A percentile compares a stretch with the other conserved stretches of the same genome.
Evolutionary conservation across 2,113 vertebrate species (phyloP).

Genomic region (Sinocyclocheilus anshuiensis): DNA sequence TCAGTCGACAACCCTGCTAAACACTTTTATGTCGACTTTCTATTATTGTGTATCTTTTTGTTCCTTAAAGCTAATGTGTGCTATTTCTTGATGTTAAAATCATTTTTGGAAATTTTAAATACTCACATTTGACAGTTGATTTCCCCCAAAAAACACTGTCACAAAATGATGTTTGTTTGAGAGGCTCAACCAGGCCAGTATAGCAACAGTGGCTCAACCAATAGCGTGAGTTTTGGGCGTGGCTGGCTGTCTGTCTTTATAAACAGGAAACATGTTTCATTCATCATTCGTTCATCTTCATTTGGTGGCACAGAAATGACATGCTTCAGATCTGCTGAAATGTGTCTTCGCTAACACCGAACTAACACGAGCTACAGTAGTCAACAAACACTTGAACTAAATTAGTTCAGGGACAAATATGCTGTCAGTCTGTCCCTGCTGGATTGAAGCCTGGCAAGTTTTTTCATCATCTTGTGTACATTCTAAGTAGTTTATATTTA

Average conservation of each 20-base stretch:
- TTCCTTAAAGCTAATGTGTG: not conserved
- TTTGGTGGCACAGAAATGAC: not conserved
- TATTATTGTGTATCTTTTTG: no score
- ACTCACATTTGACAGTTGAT: not conserved
- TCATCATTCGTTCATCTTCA: not conserved
- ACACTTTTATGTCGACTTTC: not conserved
- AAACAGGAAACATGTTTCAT: not conserved
- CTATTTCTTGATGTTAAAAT: not conserved
- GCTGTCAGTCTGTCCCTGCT: not conserved
- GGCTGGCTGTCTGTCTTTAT: not conserved
- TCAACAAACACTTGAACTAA: not conserved
- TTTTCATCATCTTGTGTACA: not conserved
- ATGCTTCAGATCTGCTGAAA: not conserved
- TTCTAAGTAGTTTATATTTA: conserved; percentile 28
- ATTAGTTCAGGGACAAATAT: not conserved
- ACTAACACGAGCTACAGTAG: not conserved
- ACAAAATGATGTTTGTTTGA: not conserved
- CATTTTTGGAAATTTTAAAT: no score
- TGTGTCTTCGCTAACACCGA: not conserved
- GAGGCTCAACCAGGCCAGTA: not conserved
- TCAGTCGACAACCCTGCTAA: not conserved
- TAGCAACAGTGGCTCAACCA: not conserved
- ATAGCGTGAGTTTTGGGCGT: not conserved
- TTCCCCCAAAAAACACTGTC: not conserved
- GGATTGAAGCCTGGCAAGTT: not conserved